Percentiles rank a stretch among this genome's conserved stretches.
Evolutionary conservation across 1,140 invertebrate species (phyloP).

Genomic region (Brachionus asplanchnoidis): DNA sequence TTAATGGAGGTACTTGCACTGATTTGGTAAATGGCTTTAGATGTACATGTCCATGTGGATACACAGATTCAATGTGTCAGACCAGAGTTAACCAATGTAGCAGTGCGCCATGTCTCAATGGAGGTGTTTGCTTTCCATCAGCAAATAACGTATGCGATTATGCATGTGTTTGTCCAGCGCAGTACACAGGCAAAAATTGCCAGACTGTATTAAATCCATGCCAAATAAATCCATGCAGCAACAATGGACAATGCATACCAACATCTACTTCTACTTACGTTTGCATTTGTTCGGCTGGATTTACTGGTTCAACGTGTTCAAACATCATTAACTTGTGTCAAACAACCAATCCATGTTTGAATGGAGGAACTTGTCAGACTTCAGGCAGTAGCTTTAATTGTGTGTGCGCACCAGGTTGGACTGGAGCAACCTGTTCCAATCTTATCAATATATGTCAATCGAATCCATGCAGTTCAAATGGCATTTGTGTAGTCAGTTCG

Average conservation of each 20-base stretch:
- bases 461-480: constrained; percentile 43
- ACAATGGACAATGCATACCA: constrained; percentile 23
- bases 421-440: constrained; percentile 61
- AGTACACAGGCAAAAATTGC: constrained; percentile 43
- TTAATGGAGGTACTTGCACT: constrained; percentile 41
- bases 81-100: constrained; percentile 39
- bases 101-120: constrained; percentile 69
- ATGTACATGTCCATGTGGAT: constrained; percentile 71
- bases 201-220: constrained; percentile 33
- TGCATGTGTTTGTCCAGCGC: constrained; percentile 44
- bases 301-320: constrained; percentile 87
- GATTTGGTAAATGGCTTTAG: constrained; percentile 49
- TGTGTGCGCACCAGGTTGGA: constrained; percentile 43
- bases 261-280: background rate
- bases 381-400: constrained; percentile 22
- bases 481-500: background rate
- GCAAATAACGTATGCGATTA: background rate
- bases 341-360: constrained; percentile 30
- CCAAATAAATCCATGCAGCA: constrained; percentile 32
- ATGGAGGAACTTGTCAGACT: constrained; percentile 19
- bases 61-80: constrained; percentile 33
- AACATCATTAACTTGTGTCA: constrained; percentile 81
- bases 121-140: constrained; percentile 65
- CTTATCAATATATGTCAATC: constrained; percentile 61
- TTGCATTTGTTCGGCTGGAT: constrained; percentile 75